Evolutionary conservation across 1,140 invertebrate genomes (phyloP).

Genomic region (Scaptomyza hsui): DNA sequence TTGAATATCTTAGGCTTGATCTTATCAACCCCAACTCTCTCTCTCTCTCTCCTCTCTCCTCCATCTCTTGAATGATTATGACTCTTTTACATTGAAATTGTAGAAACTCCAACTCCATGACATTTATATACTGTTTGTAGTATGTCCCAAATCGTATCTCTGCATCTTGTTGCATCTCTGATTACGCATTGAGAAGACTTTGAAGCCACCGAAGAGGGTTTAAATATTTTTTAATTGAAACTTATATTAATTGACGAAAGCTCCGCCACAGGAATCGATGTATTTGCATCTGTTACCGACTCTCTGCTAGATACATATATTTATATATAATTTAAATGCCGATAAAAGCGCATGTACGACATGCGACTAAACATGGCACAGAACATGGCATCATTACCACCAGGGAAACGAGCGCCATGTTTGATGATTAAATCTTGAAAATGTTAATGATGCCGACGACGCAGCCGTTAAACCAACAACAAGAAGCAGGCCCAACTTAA

Average conservation of each 20-base stretch:
- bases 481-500: conserved; percentile 20
- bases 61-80: not conserved
- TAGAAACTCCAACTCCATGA: not conserved
- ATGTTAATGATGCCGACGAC: conserved; percentile 76
- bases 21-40: too few species aligned
- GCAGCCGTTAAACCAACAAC: conserved; percentile 63
- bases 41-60: too few species aligned
- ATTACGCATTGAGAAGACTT: conserved; percentile 4
- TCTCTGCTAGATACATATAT: conserved; percentile 1
- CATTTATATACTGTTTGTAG: conserved; percentile 5
- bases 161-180: conserved; percentile 2
- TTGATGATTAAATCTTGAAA: conserved; percentile 83
- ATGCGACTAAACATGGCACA: conserved; percentile 76
- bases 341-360: conserved; percentile 82
- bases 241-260: conserved; percentile 53
- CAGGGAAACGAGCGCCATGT: conserved; percentile 68
- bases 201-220: not conserved
- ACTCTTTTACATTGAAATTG: conserved; percentile 1
- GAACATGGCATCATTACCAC: conserved; percentile 81
- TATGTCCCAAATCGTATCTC: not conserved
- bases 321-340: conserved; percentile 62
- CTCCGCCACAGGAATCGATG: conserved; percentile 10
- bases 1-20: too few species aligned
- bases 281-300: not conserved
- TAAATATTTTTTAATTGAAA: conserved; percentile 28